phyloP scores from a whole-genome alignment of 2,888 invertebrate genomes.

The Cheilosia soror region DNA sequence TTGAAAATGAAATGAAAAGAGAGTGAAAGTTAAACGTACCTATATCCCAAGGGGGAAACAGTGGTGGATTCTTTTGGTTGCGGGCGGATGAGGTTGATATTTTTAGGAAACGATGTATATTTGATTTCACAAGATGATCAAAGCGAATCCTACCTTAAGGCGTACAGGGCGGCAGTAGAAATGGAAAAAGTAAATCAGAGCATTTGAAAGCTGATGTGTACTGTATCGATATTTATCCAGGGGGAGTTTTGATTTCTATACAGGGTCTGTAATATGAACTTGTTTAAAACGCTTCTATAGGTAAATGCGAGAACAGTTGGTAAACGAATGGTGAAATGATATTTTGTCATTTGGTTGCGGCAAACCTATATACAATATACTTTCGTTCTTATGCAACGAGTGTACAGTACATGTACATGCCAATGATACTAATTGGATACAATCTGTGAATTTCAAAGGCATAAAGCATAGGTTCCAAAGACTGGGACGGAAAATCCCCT shows the following conservation, averaged over 20 bases:
- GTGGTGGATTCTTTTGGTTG: slow-evolving; percentile 18
- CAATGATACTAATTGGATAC: too few species aligned
- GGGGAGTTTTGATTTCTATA: background rate
- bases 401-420: too few species aligned
- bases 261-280: background rate
- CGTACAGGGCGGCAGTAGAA: slow-evolving; percentile 6
- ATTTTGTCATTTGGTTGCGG: too few species aligned
- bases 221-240: slow-evolving; percentile 5
- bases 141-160: slow-evolving; percentile 32
- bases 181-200: slow-evolving; percentile 20
- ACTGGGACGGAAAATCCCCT: too few species aligned
- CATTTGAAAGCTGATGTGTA: background rate
- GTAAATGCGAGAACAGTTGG: too few species aligned
- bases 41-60: background rate
- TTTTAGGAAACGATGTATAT: slow-evolving; percentile 38
- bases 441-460: too few species aligned
- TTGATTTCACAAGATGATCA: slow-evolving; percentile 51
- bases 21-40: slow-evolving; percentile 34
- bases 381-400: too few species aligned
- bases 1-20: slow-evolving; percentile 16
- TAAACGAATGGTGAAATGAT: too few species aligned
- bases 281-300: background rate
- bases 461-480: too few species aligned
- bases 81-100: slow-evolving; percentile 19
- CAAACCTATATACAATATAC: too few species aligned